A percentile compares a stretch with the other conserved stretches of the same genome.
These are phyloP conservation scores for Oncorhynchus kisutch DNA, from an alignment of 2,113 vertebrate genomes.

Conservation along the genomic window DNA sequence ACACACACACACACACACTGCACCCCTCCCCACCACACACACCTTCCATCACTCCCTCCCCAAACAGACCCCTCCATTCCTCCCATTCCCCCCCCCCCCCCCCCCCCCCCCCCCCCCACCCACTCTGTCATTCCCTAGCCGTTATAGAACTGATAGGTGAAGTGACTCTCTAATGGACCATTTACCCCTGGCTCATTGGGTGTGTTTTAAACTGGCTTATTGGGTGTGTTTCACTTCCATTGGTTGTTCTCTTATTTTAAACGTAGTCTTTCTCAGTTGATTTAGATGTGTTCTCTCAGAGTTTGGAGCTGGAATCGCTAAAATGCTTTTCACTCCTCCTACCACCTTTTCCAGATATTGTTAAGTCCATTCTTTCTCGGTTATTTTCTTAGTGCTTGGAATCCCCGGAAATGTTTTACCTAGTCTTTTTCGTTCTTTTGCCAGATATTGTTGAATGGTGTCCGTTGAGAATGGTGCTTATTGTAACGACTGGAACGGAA, in stretches of 20 bases:
- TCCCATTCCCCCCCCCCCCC: constrained; percentile 6
- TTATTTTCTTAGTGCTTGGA: constrained; percentile 11
- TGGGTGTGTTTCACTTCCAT: constrained; percentile 27
- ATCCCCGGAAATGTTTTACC: not conserved
- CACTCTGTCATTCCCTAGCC: constrained; percentile 16
- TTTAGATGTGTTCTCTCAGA: constrained; percentile 12
- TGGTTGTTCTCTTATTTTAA: constrained; percentile 47
- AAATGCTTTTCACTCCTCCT: not conserved
- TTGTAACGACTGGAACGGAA: too few species aligned
- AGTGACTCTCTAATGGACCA: constrained; percentile 58
- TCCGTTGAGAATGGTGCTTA: too few species aligned
- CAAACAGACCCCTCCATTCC: constrained; percentile 10
- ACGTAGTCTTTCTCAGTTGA: constrained; percentile 33
- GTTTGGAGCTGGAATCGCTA: too few species aligned
- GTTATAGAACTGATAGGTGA: constrained; percentile 45
- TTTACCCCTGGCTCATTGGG: constrained; percentile 59
- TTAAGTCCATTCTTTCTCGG: constrained; percentile 33
- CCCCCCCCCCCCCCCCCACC: constrained; percentile 3
- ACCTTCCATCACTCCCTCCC: not conserved
- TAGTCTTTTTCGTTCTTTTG: constrained; percentile 17
- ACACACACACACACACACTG: too few species aligned
- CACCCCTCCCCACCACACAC: not conserved
- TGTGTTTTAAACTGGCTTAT: constrained; percentile 48
- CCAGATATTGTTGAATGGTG: not conserved
- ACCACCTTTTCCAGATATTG: not conserved